phyloP scores from a whole-genome alignment of 2,797 vertebrate species.

The Vespertilio murinus region DNA sequence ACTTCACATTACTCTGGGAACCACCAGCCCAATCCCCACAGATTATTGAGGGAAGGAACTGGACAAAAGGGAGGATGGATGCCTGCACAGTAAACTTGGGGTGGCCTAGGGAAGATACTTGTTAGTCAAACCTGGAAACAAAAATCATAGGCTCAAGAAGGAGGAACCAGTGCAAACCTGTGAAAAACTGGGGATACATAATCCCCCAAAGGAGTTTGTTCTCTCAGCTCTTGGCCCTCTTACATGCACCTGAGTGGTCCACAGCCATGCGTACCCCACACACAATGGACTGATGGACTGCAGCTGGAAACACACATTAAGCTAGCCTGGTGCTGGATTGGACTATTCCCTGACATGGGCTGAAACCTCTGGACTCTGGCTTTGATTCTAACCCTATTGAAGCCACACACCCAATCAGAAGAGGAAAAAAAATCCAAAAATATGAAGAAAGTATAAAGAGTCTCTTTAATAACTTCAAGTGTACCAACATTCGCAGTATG shows the following conservation, averaged over 20 bases:
- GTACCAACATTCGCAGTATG: too few relatives aligned
- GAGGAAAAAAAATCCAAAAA: too few relatives aligned
- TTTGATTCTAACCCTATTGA: not conserved
- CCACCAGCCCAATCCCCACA: not conserved
- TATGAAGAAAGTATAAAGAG: too few relatives aligned
- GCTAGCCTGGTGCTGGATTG: not conserved
- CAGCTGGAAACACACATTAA: not conserved
- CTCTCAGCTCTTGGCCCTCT: not conserved
- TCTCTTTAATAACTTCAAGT: too few relatives aligned
- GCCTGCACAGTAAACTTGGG: not conserved
- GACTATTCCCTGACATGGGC: not conserved
- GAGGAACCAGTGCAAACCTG: not conserved
- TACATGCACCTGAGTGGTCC: not conserved
- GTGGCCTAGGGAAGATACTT: not conserved
- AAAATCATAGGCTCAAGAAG: not conserved
- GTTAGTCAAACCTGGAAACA: not conserved
- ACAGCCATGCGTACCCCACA: not conserved
- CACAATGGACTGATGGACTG: not conserved
- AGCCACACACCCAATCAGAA: not conserved
- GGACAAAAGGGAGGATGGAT: not conserved
- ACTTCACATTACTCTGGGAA: not conserved
- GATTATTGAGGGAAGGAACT: not conserved
- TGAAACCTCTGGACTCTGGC: not conserved
- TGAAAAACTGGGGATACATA: not conserved
- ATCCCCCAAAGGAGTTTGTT: not conserved